phyloP scores from a whole-genome alignment of 2,797 vertebrate genomes.

The Ctenosaura bakeri region DNA sequence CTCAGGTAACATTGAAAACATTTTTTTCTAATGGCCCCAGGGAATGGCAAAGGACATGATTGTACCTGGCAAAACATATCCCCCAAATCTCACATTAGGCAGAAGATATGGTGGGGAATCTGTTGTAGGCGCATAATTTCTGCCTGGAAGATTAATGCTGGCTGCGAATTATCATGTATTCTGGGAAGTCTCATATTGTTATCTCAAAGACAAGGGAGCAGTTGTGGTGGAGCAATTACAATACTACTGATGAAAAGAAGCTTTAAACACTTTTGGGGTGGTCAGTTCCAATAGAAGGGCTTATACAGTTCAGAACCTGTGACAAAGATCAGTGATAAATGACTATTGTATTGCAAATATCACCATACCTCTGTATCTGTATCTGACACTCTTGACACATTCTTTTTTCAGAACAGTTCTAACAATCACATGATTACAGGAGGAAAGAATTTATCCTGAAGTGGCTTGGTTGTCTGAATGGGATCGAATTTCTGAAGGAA shows the following conservation, averaged over 20 bases:
- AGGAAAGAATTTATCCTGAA: neutral
- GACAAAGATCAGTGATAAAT: neutral
- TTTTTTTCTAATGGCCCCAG: neutral
- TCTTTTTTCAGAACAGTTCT: neutral
- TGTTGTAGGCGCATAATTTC: neutral
- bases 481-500: neutral
- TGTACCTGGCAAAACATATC: neutral
- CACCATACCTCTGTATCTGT: neutral
- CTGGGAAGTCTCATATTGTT: neutral
- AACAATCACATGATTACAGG: neutral
- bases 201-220: too few species aligned
- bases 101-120: neutral
- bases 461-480: neutral
- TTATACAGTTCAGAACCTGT: neutral
- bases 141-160: neutral
- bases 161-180: neutral
- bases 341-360: neutral
- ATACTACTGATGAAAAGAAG: neutral
- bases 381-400: too few species aligned
- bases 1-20: neutral
- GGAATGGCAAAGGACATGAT: neutral
- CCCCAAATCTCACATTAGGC: neutral
- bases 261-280: neutral
- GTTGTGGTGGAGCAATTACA: neutral
- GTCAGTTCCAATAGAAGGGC: neutral